Evolutionary conservation across 2,113 vertebrate genomes (phyloP).

Genomic region (Casuarius casuarius): DNA sequence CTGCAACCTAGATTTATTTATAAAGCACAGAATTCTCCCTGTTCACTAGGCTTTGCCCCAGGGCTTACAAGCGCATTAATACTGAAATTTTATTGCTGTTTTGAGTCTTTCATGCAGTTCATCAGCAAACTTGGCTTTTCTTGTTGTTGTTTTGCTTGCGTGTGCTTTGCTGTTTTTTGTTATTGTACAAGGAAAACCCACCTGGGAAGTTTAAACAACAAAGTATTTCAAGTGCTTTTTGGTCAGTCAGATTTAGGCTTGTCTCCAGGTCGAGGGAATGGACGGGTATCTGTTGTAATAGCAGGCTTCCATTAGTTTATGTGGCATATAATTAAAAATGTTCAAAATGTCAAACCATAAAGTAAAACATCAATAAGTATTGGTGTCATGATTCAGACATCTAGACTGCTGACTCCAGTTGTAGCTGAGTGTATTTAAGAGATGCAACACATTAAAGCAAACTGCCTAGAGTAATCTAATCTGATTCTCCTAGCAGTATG

Average conservation of each 20-base stretch:
- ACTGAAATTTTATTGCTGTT: neutral
- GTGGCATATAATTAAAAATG: neutral
- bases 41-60: neutral
- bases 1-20: neutral
- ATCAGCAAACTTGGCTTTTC: neutral
- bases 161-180: neutral
- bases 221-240: neutral
- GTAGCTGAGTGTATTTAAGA: neutral
- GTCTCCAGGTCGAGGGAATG: neutral
- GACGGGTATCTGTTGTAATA: neutral
- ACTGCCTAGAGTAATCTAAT: neutral
- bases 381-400: accelerated
- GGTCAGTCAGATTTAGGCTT: neutral
- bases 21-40: neutral
- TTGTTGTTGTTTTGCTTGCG: neutral
- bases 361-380: neutral
- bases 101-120: neutral
- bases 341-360: neutral
- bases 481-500: neutral
- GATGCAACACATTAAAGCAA: neutral
- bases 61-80: neutral
- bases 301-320: neutral
- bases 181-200: neutral
- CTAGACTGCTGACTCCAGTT: neutral
- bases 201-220: neutral